Conservation (phyloP, 1,140 invertebrate species). For the Diploscapter pachys region DNA sequence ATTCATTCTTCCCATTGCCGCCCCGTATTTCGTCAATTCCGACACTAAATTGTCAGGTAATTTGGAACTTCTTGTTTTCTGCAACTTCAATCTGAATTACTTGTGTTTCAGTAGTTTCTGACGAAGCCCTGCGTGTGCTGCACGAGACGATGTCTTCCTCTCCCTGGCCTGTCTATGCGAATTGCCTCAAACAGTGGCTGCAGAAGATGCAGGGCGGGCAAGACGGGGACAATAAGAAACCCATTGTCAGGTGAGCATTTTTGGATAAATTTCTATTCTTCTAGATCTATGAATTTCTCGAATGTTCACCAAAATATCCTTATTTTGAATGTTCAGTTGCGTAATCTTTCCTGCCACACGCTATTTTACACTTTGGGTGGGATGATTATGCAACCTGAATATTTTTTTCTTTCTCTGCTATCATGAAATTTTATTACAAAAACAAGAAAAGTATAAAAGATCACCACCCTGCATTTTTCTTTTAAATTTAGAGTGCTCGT, state of each 20-base stretch:
- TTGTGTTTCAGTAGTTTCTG: conserved; percentile 70
- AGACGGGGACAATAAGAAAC: conserved; percentile 72
- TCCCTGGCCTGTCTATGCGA: conserved; percentile 59
- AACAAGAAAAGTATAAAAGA: no score
- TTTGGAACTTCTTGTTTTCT: conserved; percentile 67
- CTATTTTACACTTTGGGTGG: no score
- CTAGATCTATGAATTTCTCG: conserved; percentile 12
- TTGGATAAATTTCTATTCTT: not conserved
- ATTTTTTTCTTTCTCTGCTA: no score
- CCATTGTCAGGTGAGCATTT: conserved; percentile 50
- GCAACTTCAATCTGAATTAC: conserved; percentile 72
- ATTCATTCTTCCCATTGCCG: conserved; percentile 17
- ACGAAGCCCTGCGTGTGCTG: conserved; percentile 67
- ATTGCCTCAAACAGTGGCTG: conserved; percentile 75
- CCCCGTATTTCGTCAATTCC: conserved; percentile 18
- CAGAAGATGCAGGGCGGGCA: conserved; percentile 69
- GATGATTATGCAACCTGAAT: no score
- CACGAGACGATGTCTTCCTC: conserved; percentile 26
- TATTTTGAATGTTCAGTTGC: no score
- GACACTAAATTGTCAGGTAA: conserved; percentile 15
- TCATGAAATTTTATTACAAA: no score
- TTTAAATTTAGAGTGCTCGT: conserved; percentile 69
- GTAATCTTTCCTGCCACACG: no score
- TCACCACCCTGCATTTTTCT: no score
- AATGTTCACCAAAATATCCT: no score